phyloP scores from a whole-genome alignment of 2,888 invertebrate species.

The Cerastis rubricosa region DNA sequence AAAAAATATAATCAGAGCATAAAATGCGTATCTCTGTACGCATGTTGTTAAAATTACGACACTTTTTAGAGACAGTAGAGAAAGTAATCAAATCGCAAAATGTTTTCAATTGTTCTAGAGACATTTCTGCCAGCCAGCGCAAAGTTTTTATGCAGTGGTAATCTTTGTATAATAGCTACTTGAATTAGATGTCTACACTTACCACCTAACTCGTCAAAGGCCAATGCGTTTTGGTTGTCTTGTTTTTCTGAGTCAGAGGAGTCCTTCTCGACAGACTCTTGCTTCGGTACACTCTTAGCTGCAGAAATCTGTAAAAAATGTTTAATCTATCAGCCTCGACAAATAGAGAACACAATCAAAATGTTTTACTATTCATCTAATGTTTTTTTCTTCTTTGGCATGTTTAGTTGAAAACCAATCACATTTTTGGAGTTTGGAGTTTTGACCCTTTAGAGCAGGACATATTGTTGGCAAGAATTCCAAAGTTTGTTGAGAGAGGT shows the following conservation, averaged over 20 bases:
- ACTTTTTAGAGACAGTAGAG: background rate
- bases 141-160: background rate
- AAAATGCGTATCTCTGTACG: background rate
- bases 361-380: background rate
- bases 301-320: slow-evolving; percentile 76
- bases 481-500: background rate
- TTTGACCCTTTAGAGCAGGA: background rate
- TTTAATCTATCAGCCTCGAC: background rate
- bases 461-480: background rate
- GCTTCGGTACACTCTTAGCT: slow-evolving; percentile 77
- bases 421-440: background rate
- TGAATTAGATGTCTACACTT: slow-evolving; percentile 56
- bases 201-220: slow-evolving; percentile 89
- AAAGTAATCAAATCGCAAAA: background rate
- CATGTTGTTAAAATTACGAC: background rate
- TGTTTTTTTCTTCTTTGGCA: background rate
- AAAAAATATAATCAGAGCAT: slow-evolving; percentile 5
- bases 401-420: background rate
- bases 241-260: slow-evolving; percentile 83
- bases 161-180: background rate
- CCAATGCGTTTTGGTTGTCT: slow-evolving; percentile 79
- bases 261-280: slow-evolving; percentile 81
- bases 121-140: background rate
- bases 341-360: background rate
- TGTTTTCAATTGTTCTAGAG: background rate